Conservation (phyloP, 2,888 invertebrate species). For the Rhingia rostrata region DNA sequence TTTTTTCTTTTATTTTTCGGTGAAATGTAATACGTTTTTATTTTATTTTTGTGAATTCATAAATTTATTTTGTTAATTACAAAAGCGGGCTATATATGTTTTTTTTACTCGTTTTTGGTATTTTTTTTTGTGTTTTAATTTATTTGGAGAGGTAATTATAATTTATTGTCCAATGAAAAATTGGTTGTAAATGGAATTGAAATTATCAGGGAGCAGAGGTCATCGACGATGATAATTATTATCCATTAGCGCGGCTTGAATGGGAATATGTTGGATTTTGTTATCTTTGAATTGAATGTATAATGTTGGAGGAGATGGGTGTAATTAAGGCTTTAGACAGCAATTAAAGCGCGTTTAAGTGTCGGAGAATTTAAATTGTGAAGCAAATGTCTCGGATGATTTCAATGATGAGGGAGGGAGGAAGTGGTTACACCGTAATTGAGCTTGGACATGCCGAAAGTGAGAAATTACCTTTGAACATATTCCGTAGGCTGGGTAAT, state of each 20-base stretch:
- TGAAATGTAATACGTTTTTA: background rate
- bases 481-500: too few relatives aligned
- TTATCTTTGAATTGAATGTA: slow-evolving; percentile 42
- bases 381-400: too few relatives aligned
- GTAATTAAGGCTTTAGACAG: background rate
- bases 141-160: slow-evolving; percentile 28
- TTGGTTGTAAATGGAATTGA: slow-evolving; percentile 27
- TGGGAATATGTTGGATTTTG: slow-evolving; percentile 31
- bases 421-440: too few relatives aligned
- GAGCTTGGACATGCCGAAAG: too few relatives aligned
- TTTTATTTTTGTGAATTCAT: slow-evolving; percentile 26
- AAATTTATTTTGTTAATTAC: slow-evolving; percentile 60
- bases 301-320: background rate
- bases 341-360: background rate
- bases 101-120: too few relatives aligned
- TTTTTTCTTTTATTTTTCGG: background rate
- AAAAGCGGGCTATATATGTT: background rate
- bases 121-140: slow-evolving; percentile 1
- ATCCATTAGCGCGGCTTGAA: slow-evolving; percentile 31
- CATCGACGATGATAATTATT: slow-evolving; percentile 16
- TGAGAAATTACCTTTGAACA: too few relatives aligned
- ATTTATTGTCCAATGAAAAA: slow-evolving; percentile 45
- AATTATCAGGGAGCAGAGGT: slow-evolving; percentile 19
- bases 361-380: background rate
- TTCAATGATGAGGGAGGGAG: too few relatives aligned